Base-by-base conservation (phyloP, 1,140 invertebrate genomes). In the Hetaerina americana region DNA sequence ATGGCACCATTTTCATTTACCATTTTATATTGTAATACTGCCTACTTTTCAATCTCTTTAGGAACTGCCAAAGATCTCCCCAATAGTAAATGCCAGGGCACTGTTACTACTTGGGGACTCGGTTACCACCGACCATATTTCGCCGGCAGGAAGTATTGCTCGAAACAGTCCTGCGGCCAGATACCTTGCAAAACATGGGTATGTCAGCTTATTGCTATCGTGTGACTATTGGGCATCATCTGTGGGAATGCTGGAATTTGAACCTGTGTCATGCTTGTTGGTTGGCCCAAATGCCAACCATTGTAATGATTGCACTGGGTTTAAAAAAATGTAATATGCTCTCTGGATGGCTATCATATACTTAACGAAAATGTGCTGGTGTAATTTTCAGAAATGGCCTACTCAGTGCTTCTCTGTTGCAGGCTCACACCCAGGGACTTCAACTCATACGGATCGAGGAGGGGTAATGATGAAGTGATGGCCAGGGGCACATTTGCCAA, bases 101-200 rank as follows among this genome's bases (percentile, higher is more conserved):
- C 82, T 99, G 27, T 83, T 98, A 1, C 88, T 93, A 77, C 84
- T 98, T 68, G 94, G 95, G 0, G 96, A 99, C 81, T 97, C 94
- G 0, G 94, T 99, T 0, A 98, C 96, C 3, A 99, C 97, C 0
- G 97, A 99, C 84, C 97, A 99, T 80, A 99, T 99, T 71, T 97
- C 95, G 28, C 97, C 97, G 0, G 97, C 97, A 70, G 97, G 97
- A 10, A 96, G 94, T 31, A 99, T 99, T 78, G 92, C 96, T 0
- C 83, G 96, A 27, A 97, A 92, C 80, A 97, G 94, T 73, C 90
- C 96, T 0, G 96, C 97, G 5, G 96, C 96, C 0, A 86, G 94
- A 78, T 98, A 93, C 83, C 83, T 96, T 0, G 87, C 89, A 0
- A 82, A 83, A 69, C 85, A 86, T 77, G 92, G 92, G 89, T 93